Evolutionary conservation across 1,140 invertebrate species (phyloP).

Genomic region (Bombus superbus): DNA sequence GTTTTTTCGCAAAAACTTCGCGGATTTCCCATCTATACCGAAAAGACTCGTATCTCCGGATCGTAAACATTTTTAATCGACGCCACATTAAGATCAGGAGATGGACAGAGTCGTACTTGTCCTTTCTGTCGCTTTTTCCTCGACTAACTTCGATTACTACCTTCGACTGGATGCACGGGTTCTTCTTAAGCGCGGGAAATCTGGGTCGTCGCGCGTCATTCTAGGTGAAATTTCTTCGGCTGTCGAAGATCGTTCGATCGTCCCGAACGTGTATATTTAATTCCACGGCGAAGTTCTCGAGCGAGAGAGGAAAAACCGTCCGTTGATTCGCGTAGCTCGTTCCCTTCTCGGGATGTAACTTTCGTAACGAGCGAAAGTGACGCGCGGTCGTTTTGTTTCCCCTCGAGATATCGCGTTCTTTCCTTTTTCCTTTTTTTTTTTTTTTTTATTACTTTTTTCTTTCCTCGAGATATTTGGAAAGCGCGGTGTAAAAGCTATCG

Average conservation of each 20-base stretch:
- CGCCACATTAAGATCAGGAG: too few relatives aligned
- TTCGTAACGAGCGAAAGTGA: slow-evolving; percentile 73
- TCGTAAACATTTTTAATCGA: too few relatives aligned
- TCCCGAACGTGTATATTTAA: neutral
- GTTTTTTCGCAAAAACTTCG: too few relatives aligned
- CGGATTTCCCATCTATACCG: too few relatives aligned
- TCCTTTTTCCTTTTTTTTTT: neutral
- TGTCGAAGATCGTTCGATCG: neutral
- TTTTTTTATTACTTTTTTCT: neutral
- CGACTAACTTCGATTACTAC: neutral
- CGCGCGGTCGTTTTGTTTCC: slow-evolving; percentile 34
- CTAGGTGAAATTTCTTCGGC: slow-evolving; percentile 25
- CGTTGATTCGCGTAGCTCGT: neutral
- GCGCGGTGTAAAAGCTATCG: neutral
- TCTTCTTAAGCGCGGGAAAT: slow-evolving; percentile 12
- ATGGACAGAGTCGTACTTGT: too few relatives aligned
- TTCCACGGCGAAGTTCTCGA: neutral
- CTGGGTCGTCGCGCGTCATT: neutral
- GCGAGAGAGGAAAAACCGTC: slow-evolving; percentile 18
- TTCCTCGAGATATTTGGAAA: slow-evolving; percentile 13
- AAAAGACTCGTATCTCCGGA: too few relatives aligned
- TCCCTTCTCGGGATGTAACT: slow-evolving; percentile 42
- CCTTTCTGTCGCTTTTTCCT: too few relatives aligned
- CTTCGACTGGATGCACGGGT: neutral
- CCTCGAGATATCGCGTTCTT: neutral